phyloP scores from a whole-genome alignment of 2,113 vertebrate species.

The Lasiurus cinereus region DNA sequence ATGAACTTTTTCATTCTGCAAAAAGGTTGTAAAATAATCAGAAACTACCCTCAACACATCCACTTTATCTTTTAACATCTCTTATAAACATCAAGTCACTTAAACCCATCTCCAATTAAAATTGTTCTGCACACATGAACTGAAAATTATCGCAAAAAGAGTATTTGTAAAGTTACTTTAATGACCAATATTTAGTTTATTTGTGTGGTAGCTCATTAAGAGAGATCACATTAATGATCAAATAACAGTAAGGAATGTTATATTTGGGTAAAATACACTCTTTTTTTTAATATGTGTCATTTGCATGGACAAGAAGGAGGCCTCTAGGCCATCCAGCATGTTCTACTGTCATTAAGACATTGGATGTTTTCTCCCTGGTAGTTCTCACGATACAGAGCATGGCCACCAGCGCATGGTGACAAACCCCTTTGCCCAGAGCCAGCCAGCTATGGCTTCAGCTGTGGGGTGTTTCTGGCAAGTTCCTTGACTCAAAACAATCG shows the following conservation, averaged over 20 bases:
- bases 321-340: slow-evolving; percentile 62
- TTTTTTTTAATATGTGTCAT: slow-evolving; percentile 62
- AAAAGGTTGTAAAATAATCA: slow-evolving; percentile 67
- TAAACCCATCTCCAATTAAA: slow-evolving; percentile 79
- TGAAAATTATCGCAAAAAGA: slow-evolving; percentile 71
- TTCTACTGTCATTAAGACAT: slow-evolving; percentile 69
- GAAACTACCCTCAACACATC: slow-evolving; percentile 65
- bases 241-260: slow-evolving; percentile 68
- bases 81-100: slow-evolving; percentile 78
- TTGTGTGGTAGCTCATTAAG: slow-evolving; percentile 65
- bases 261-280: slow-evolving; percentile 53
- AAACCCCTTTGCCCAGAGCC: neutral
- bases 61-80: slow-evolving; percentile 81
- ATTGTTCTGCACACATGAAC: slow-evolving; percentile 66
- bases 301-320: slow-evolving; percentile 68
- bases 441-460: neutral
- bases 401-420: neutral
- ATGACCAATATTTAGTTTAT: slow-evolving; percentile 71
- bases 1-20: slow-evolving; percentile 76
- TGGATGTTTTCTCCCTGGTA: slow-evolving; percentile 62
- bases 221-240: neutral
- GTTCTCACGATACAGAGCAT: neutral
- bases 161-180: slow-evolving; percentile 71
- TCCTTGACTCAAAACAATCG: neutral
- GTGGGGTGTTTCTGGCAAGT: neutral